Base-by-base conservation (phyloP, 2,888 invertebrate genomes). In the Drosophila neutralis region DNA sequence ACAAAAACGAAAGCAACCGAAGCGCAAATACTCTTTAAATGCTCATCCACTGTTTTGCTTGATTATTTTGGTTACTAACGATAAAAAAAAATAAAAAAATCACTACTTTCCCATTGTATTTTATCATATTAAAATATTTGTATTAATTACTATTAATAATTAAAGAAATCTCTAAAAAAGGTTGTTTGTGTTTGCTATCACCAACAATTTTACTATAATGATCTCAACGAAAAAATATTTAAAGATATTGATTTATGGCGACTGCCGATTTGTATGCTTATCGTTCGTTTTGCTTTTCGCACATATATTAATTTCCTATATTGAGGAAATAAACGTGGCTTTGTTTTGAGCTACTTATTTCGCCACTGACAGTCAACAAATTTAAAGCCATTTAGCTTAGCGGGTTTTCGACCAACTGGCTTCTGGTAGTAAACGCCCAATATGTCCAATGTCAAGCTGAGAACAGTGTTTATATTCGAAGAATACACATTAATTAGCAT, bases 321-420 rank as follows among this genome's bases (percentile, higher is more conserved):
- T 31, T 49, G 45, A 63, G 59, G 40, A 63, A 76, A 31, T 49
- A 51, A 73, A 68, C n/a, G 21, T 15, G 13, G 7, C 4, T 21
- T 8, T 45, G 21, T 24, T 40, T 4, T 15, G 6, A 40, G 15
- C 24, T 36, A 56, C 18, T 18, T 35, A 13, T n/a, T 74, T 48
- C 63, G 67, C 53, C 24, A 53, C 35, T 42, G 18, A 8, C 38
- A 29, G 24, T 35, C 35, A n/a, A 7, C 71, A 72, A 59, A 77
- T 53, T 48, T 38, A 38, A 69, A 69, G 74, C 69, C 58, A 54
- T 70, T 78, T 42, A 49, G 11, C n/a, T 69, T 21, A 78, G 62
- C 69, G 42, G 36, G 70, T 78, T 69, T 61, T 45, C 45, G 58
- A 11, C 38, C 33, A 78, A 56, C 61, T 69, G 54, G 58, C 53